Evolutionary conservation across 2,888 invertebrate genomes (phyloP).

Genomic region (Thereva nobilitata): DNA sequence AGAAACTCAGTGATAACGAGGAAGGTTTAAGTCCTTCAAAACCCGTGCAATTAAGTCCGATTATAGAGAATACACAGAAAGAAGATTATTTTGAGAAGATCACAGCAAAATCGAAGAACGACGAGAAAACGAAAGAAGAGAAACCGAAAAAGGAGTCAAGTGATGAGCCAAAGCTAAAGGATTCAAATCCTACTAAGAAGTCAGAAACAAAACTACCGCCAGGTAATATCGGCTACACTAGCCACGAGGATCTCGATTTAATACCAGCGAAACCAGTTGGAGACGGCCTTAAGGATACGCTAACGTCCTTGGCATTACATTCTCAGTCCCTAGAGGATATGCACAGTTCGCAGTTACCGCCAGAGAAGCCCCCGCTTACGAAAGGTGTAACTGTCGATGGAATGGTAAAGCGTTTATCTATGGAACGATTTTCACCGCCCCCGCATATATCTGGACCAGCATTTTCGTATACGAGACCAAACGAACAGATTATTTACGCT

Average conservation of each 20-base stretch:
- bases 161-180: constrained; percentile 51
- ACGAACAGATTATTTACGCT: constrained; percentile 74
- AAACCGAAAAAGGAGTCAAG: constrained; percentile 41
- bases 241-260: constrained; percentile 59
- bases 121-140: not conserved
- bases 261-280: constrained; percentile 57
- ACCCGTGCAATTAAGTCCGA: constrained; percentile 75
- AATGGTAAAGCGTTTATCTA: constrained; percentile 75
- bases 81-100: constrained; percentile 67
- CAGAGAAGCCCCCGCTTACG: constrained; percentile 69
- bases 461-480: constrained; percentile 75
- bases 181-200: constrained; percentile 48
- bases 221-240: constrained; percentile 61
- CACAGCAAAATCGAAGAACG: constrained; percentile 15
- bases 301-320: constrained; percentile 48
- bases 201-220: constrained; percentile 47
- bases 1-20: constrained; percentile 65
- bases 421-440: constrained; percentile 70
- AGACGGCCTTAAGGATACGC: constrained; percentile 54
- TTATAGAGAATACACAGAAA: constrained; percentile 74
- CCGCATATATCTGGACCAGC: constrained; percentile 76
- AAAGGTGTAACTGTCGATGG: constrained; percentile 75
- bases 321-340: constrained; percentile 60
- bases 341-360: constrained; percentile 75
- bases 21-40: constrained; percentile 60